A percentile compares a stretch with the other conserved stretches of the same genome.
Conservation (phyloP, 2,888 invertebrate genomes). For the Lutraria lutraria region DNA sequence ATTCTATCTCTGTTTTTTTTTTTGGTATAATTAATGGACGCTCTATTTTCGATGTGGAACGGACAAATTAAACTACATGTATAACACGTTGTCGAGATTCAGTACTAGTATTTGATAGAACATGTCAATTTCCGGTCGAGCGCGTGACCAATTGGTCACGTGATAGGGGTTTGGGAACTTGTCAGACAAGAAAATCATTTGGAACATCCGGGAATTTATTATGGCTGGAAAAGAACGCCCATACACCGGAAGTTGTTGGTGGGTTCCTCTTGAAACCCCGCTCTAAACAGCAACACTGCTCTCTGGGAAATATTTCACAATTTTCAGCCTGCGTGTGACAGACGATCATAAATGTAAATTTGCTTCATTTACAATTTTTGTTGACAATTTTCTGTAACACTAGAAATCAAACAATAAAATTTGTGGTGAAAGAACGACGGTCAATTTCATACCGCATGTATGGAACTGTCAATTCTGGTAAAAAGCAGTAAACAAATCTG, state of each 20-base stretch:
- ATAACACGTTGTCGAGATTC: slow-evolving; percentile 18
- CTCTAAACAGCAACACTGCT: slow-evolving; percentile 39
- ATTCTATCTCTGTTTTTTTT: background rate
- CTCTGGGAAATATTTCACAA: slow-evolving; percentile 35
- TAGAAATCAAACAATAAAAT: slow-evolving; percentile 48
- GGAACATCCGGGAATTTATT: slow-evolving; percentile 75
- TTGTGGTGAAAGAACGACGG: slow-evolving; percentile 46
- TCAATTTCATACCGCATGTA: slow-evolving; percentile 54
- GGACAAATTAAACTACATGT: background rate
- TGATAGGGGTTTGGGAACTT: slow-evolving; percentile 58
- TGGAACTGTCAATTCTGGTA: slow-evolving; percentile 62
- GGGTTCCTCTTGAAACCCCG: slow-evolving; percentile 50
- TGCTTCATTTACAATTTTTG: slow-evolving; percentile 54
- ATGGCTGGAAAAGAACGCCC: slow-evolving; percentile 74
- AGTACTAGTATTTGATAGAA: slow-evolving; percentile 52
- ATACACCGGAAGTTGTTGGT: slow-evolving; percentile 71
- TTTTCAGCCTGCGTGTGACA: slow-evolving; percentile 30
- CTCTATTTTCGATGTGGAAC: background rate
- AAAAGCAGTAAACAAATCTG: slow-evolving; percentile 59
- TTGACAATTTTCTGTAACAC: slow-evolving; percentile 57
- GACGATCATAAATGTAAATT: slow-evolving; percentile 65
- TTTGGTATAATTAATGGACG: background rate
- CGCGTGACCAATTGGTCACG: slow-evolving; percentile 65
- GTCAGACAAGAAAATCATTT: slow-evolving; percentile 72
- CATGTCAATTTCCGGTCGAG: slow-evolving; percentile 70